Base-by-base conservation (phyloP, 2,797 vertebrate genomes). In the Apogon talboti region DNA sequence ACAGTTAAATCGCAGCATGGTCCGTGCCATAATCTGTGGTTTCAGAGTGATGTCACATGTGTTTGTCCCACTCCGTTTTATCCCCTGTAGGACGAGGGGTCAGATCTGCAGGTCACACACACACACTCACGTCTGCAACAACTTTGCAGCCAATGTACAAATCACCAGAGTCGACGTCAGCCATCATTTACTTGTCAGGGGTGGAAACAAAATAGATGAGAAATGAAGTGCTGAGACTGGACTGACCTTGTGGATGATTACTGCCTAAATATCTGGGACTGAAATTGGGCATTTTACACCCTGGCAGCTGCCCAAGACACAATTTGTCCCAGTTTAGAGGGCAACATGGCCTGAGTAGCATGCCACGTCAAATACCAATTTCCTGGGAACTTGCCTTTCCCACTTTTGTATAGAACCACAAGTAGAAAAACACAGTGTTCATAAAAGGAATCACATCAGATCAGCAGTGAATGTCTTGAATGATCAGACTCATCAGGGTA, bases 281-380 rank as follows among this genome's bases (percentile, higher is more conserved):
- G 75, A 95, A 90, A 91, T 94, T 93, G 92, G 84, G 87, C 93
- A 90, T 94, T 94, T 95, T 94, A 94, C 93, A 92, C 92, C 83
- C 77, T 94, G 93, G 93, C 94, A 93, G 82, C 79, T 85, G 78
- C 89, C 93, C 92, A 94, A 91, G 65, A 90, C 86, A 89, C 83
- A 91, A 87, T 91, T 91, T 91, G 85, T 87, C 87, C 87, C 56
- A 73, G 81, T 78, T 78, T 86, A 67, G 75, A 89, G 76, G 89
- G 88, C 86, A 86, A 83, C 79, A 88, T 80, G 71, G 88, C 76
- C 79, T 57, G 58, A 87, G 83, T 59, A 84, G 82, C 71, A 74
- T 67, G 85, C 74, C 82, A 87, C 78, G 41, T 79, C 76, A 83
- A 91, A 90, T 71, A 73, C 64, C 74, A 81, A 81, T 85, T 90